Evolutionary conservation across 2,888 invertebrate genomes (phyloP).

Genomic region (Chymomyza caudatula): DNA sequence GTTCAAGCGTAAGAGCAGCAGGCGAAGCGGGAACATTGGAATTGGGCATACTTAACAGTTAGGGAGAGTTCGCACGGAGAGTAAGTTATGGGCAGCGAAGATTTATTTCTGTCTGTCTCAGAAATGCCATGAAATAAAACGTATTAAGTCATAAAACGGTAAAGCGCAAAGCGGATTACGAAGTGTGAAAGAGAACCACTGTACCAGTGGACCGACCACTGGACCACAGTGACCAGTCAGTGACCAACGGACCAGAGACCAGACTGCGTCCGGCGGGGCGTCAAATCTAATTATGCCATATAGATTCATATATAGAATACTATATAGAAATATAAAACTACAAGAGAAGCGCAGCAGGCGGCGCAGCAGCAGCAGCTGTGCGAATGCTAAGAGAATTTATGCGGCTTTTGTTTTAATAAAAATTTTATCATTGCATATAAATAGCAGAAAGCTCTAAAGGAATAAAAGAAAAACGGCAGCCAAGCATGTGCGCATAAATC

Average conservation of each 20-base stretch:
- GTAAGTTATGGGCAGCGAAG: conserved; percentile 38
- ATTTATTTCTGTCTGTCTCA: conserved; percentile 48
- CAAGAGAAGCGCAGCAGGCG: conserved; percentile 33
- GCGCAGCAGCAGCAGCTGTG: conserved; percentile 38
- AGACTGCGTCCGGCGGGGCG: conserved; percentile 41
- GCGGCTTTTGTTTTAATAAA: conserved; percentile 72
- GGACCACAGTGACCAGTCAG: conserved; percentile 20
- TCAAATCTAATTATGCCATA: conserved; percentile 72
- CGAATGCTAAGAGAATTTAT: conserved; percentile 47
- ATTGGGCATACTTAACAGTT: conserved; percentile 54
- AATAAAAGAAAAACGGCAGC: conserved; percentile 16
- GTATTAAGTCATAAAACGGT: conserved; percentile 69
- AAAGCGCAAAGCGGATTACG: conserved; percentile 64
- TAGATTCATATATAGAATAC: not conserved
- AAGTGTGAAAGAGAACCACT: conserved; percentile 56
- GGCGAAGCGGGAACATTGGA: conserved; percentile 48
- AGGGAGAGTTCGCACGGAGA: conserved; percentile 11
- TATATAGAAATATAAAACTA: conserved; percentile 38
- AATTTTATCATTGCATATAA: conserved; percentile 68
- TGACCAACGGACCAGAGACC: conserved; percentile 20
- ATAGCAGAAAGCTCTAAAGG: conserved; percentile 32
- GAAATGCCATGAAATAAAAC: conserved; percentile 69
- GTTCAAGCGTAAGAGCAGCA: conserved; percentile 62
- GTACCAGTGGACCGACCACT: conserved; percentile 5
- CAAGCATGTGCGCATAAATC: conserved; percentile 67